A percentile compares a stretch with the other conserved stretches of the same genome.
Evolutionary conservation across 1,140 invertebrate species (phyloP).

Genomic region (Eulimnadia texana): DNA sequence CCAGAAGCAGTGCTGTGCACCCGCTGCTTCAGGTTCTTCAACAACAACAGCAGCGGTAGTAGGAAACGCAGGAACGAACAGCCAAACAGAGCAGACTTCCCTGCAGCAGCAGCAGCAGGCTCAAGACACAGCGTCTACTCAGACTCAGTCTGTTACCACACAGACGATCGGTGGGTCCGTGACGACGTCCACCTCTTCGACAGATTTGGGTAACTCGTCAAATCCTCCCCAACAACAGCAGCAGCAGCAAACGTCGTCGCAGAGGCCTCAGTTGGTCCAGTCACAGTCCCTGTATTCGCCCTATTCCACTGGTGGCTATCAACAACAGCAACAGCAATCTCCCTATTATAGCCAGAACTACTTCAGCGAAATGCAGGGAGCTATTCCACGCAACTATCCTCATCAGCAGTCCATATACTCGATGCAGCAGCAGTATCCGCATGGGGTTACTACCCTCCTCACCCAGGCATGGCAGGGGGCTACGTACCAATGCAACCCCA

Average conservation of each 20-base stretch:
- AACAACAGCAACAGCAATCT: slow-evolving; percentile 7
- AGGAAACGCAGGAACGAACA: slow-evolving; percentile 21
- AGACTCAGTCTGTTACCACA: slow-evolving; percentile 1
- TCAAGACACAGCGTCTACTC: neutral
- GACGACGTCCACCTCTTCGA: neutral
- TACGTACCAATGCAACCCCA: neutral
- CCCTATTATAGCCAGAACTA: neutral
- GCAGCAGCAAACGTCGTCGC: neutral
- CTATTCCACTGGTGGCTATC: neutral
- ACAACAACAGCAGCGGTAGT: slow-evolving; percentile 23
- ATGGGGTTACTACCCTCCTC: neutral
- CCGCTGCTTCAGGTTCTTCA: slow-evolving; percentile 4
- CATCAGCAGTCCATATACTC: slow-evolving; percentile 1
- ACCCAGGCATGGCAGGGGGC: neutral
- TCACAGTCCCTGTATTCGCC: slow-evolving; percentile 3
- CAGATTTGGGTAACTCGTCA: neutral
- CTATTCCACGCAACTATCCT: neutral
- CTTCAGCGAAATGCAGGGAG: neutral
- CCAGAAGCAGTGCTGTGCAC: no score
- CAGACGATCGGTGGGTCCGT: neutral
- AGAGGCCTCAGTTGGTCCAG: neutral
- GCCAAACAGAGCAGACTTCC: slow-evolving; percentile 1
- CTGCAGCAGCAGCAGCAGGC: neutral
- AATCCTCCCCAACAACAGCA: neutral
- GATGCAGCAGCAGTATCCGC: neutral